Conservation (phyloP, 2,888 invertebrate genomes). For the Axea sp. region DNA sequence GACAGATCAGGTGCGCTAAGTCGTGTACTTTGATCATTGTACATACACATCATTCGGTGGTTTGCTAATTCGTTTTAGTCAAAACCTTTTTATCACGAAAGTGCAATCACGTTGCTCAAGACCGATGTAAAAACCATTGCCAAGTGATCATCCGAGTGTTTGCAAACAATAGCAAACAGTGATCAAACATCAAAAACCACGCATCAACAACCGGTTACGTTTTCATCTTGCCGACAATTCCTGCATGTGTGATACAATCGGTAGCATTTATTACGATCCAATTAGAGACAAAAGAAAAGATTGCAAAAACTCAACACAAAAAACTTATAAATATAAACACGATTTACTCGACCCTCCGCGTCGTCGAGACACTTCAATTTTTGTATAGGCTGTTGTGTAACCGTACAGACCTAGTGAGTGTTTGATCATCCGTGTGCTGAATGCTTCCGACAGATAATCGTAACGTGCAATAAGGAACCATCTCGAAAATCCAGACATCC, state of each 20-base stretch:
- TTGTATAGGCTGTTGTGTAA: constrained; percentile 38
- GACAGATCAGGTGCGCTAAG: not conserved
- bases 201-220: constrained; percentile 42
- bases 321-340: not conserved
- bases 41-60: constrained; percentile 55
- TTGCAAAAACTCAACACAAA: no score
- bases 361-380: constrained; percentile 14
- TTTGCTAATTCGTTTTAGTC: constrained; percentile 47
- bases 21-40: constrained; percentile 29
- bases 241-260: constrained; percentile 48
- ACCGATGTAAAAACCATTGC: constrained; percentile 55
- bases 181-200: constrained; percentile 20
- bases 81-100: constrained; percentile 56
- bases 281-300: no score
- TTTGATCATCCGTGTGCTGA: constrained; percentile 37
- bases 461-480: constrained; percentile 39
- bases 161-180: constrained; percentile 29
- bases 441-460: constrained; percentile 45
- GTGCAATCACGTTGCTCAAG: constrained; percentile 61
- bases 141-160: constrained; percentile 53
- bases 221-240: constrained; percentile 57
- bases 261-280: constrained; percentile 38
- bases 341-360: not conserved
- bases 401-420: constrained; percentile 30
- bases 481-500: constrained; percentile 9